A percentile compares a stretch with the other conserved stretches of the same genome.
These are phyloP conservation scores for Laterallus jamaicensis DNA, from an alignment of 2,113 vertebrate genomes.

Conservation along the genomic window DNA sequence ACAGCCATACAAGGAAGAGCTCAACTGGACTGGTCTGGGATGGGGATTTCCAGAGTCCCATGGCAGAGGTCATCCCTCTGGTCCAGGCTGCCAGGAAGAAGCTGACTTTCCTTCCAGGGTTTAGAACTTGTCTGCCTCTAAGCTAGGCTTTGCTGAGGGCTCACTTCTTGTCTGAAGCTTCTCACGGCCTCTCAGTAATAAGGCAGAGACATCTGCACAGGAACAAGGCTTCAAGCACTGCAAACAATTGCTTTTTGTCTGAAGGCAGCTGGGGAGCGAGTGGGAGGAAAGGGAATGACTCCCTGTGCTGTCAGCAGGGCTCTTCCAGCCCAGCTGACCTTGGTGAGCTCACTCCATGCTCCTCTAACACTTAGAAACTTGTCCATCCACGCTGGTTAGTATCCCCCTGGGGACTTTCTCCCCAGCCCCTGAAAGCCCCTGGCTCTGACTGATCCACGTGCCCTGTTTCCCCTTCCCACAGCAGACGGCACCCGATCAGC, in stretches of 20 bases:
- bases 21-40: neutral
- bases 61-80: neutral
- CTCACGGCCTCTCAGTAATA: neutral
- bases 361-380: neutral
- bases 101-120: too few species aligned
- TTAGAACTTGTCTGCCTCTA: neutral
- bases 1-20: neutral
- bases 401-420: neutral
- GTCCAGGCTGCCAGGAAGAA: neutral
- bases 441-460: neutral
- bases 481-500: neutral
- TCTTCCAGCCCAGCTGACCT: neutral
- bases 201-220: neutral
- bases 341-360: neutral
- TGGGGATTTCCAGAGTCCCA: neutral
- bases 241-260: constrained; percentile 8
- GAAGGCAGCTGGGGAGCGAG: neutral
- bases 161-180: neutral
- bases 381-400: neutral
- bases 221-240: neutral
- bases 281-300: constrained; percentile 6
- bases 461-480: neutral
- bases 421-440: neutral
- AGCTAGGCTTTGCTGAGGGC: neutral
- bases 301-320: neutral